phyloP scores from a whole-genome alignment of 2,888 invertebrate genomes.

The Xanthorhoe spadicearia region DNA sequence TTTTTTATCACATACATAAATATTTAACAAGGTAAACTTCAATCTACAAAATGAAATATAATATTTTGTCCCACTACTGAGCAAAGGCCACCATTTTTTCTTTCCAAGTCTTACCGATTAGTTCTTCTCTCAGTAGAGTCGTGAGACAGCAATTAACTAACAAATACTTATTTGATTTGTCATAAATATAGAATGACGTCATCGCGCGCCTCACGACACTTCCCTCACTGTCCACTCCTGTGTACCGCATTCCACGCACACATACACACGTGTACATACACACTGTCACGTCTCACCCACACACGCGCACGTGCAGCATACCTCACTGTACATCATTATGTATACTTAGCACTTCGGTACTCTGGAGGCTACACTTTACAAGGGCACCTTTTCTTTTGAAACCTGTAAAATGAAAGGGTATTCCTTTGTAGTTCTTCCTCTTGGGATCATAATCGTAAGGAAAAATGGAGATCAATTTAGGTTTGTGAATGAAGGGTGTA shows the following conservation, averaged over 20 bases:
- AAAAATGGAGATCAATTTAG: constrained; percentile 37
- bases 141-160: background rate
- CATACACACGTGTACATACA: constrained; percentile 46
- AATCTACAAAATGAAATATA: no score
- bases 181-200: constrained; percentile 54
- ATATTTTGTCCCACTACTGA: no score
- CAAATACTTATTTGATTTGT: constrained; percentile 2
- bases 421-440: constrained; percentile 68
- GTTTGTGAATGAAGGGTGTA: constrained; percentile 17
- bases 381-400: constrained; percentile 77
- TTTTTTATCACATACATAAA: no score
- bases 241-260: constrained; percentile 69
- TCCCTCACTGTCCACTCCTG: constrained; percentile 54
- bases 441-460: constrained; percentile 61
- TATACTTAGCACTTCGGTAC: constrained; percentile 56
- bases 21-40: no score
- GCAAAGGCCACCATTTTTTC: no score
- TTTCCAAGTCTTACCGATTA: no score
- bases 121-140: no score
- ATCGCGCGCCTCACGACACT: constrained; percentile 53
- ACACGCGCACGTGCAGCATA: constrained; percentile 62
- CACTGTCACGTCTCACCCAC: constrained; percentile 66
- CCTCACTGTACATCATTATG: constrained; percentile 57
- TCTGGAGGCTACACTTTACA: constrained; percentile 77
- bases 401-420: constrained; percentile 56